phyloP scores from a whole-genome alignment of 2,797 vertebrate species.

The Pygocentrus nattereri region DNA sequence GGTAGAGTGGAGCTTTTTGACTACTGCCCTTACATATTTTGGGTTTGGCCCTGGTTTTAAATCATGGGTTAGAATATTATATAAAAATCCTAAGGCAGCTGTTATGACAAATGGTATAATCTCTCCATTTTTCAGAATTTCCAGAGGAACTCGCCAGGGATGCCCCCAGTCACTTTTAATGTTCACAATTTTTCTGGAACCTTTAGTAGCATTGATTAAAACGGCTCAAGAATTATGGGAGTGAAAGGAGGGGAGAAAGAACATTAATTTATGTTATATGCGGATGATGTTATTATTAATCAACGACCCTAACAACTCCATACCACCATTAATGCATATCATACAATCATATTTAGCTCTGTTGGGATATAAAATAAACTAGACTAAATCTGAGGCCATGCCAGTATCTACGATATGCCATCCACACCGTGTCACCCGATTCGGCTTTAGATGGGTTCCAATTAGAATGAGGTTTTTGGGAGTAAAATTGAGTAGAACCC shows the following conservation, averaged over 20 bases:
- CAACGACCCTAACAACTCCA: neutral
- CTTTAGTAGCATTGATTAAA: constrained; percentile 14
- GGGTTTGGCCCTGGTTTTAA: constrained; percentile 4
- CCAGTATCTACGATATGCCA: neutral
- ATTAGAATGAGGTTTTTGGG: no score
- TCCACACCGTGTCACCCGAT: neutral
- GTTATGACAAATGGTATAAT: constrained; percentile 15
- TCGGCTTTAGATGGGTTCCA: no score
- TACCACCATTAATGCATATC: no score
- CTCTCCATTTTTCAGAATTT: neutral
- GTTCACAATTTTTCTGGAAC: constrained; percentile 24
- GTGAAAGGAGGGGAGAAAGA: neutral
- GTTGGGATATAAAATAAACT: no score
- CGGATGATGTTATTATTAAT: constrained; percentile 4
- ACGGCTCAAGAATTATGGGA: neutral
- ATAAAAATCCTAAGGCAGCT: neutral
- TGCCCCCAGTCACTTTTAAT: constrained; percentile 8
- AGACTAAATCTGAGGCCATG: constrained; percentile 6
- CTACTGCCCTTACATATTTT: constrained; percentile 17
- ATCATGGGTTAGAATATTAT: neutral
- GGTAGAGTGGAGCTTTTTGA: constrained; percentile 23
- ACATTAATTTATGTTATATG: constrained; percentile 35
- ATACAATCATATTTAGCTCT: no score
- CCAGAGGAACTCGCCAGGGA: neutral
- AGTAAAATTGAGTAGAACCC: no score